These are phyloP conservation scores for Romanogobio albipinnatus DNA, from an alignment of 2,113 vertebrate genomes.

Conservation along the genomic window DNA sequence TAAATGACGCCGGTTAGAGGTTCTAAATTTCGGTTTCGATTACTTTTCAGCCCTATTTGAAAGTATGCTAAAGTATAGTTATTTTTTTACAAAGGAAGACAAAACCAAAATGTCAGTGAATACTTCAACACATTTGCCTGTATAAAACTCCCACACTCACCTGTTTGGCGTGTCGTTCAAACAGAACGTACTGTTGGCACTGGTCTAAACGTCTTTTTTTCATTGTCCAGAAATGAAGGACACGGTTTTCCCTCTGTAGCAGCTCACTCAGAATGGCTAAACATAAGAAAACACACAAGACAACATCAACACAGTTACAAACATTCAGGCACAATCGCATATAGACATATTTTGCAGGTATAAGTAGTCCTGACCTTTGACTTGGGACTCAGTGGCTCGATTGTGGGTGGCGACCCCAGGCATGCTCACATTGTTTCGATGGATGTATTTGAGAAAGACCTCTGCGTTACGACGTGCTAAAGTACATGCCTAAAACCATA, in stretches of 20 bases:
- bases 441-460: constrained; percentile 99
- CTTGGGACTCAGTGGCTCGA: constrained; percentile 93
- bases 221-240: constrained; percentile 97
- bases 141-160: constrained; percentile 68
- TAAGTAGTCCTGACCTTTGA: constrained; percentile 84
- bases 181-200: constrained; percentile 96
- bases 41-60: not conserved
- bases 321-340: constrained; percentile 33
- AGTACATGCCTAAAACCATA: constrained; percentile 87
- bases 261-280: constrained; percentile 95
- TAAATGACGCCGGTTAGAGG: too few species aligned
- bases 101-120: not conserved
- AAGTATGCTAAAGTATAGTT: not conserved
- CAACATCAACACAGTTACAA: constrained; percentile 40
- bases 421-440: constrained; percentile 97
- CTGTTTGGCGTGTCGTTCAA: constrained; percentile 96
- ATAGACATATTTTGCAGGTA: constrained; percentile 1
- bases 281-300: constrained; percentile 18
- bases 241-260: constrained; percentile 94
- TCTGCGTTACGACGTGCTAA: constrained; percentile 93
- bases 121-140: not conserved
- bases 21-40: too few species aligned
- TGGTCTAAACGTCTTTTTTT: constrained; percentile 95
- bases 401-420: constrained; percentile 92
- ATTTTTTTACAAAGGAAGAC: not conserved